Percentiles rank a stretch among this genome's conserved stretches.
Conservation (phyloP, 2,797 vertebrate genomes). For the Acanthis flammea region DNA sequence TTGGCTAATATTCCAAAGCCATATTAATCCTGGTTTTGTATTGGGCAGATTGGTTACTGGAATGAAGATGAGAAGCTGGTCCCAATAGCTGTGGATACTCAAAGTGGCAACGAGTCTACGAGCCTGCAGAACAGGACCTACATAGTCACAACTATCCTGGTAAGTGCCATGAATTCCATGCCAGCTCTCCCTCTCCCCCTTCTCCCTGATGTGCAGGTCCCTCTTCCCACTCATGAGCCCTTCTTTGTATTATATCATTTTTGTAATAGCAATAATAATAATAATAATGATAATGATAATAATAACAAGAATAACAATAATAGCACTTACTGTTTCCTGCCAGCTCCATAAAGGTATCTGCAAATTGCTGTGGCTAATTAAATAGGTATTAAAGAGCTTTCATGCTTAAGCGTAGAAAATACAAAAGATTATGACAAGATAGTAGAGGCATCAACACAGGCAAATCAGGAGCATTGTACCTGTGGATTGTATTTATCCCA, state of each 20-base stretch:
- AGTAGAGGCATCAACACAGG: conserved; percentile 2
- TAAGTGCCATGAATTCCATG: conserved; percentile 71
- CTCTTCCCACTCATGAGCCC: neutral
- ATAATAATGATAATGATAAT: neutral
- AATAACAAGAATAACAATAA: neutral
- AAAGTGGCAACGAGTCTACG: conserved; percentile 86
- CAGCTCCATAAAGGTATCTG: neutral
- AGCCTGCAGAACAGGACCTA: conserved; percentile 94
- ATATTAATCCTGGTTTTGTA: conserved; percentile 10
- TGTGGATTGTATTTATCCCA: conserved; percentile 35
- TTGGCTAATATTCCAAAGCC: neutral
- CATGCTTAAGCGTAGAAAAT: conserved; percentile 10
- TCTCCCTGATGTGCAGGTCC: neutral
- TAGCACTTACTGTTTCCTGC: conserved; percentile 20
- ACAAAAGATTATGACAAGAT: conserved; percentile 58
- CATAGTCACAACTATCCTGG: conserved; percentile 97
- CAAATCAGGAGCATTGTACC: conserved; percentile 11
- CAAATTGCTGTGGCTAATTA: conserved; percentile 35
- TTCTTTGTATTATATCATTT: neutral
- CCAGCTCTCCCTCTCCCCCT: neutral
- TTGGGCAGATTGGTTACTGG: conserved; percentile 95
- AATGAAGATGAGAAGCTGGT: conserved; percentile 97
- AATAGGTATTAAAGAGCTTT: conserved; percentile 27
- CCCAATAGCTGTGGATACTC: conserved; percentile 84
- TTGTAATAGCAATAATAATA: conserved; percentile 21